Base-by-base conservation (phyloP, 2,888 invertebrate genomes). In the Aporophyla lueneburgensis region DNA sequence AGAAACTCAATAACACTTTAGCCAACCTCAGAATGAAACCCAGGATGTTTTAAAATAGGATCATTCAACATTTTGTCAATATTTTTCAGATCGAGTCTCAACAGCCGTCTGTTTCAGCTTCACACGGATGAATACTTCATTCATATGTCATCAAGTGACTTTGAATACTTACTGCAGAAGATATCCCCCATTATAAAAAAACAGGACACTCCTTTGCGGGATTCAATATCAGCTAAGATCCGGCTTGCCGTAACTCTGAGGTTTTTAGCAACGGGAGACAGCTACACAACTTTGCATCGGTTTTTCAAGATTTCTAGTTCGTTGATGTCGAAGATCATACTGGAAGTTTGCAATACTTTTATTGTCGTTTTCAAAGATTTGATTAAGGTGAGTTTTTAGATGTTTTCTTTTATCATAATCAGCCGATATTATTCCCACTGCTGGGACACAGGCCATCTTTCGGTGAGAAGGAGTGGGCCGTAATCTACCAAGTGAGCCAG, bases 81-180 rank as follows among this genome's bases (percentile, higher is more conserved):
- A 27, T 51, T 4, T 80, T 80, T 16, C 74, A 82, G 81, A 1
- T 27, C 68, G 7, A 80, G 63, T 27, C 51, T 82, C 0, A 71
- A 82, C 19, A 65, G 33, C n/a, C 80, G 59, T 4, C 19, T 82
- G 0, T 24, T 33, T 0, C 71, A 82, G 33, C 71, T 82, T 0
- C 46, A 68, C 5, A 66, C 85, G 0, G 82, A 84, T 3, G 67
- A 82, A 61, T 82, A 84, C 56, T 82, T 82, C 10, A 1, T 82
- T 0, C 80, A 84, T 24, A 84, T 84, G 82, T 82, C 82, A 1
- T 51, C 81, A 12, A 80, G 24, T 0, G 82, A 84, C 69, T 84
- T 75, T 21, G 85, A 84, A 19, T 72, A 71, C n/a, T 49, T 82
- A 14, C 24, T 82, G 9, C 84, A 75, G 43, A 84, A 66, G 65